These are phyloP conservation scores for Nasonovia ribisnigri DNA, from an alignment of 2,888 invertebrate genomes.

Conservation along the genomic window DNA sequence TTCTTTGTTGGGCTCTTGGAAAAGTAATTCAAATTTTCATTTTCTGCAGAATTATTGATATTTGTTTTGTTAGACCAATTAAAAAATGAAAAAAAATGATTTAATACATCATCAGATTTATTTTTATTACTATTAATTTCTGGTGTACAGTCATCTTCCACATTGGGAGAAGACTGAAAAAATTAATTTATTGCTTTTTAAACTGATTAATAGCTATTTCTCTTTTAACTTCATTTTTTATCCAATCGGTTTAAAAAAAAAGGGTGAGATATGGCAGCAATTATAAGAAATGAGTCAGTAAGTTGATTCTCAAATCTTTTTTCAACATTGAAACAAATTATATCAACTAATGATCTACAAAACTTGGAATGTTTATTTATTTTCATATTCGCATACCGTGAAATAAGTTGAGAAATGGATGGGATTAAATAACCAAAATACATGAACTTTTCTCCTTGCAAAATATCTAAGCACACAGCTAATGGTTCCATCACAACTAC, in stretches of 20 bases:
- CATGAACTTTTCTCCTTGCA: neutral
- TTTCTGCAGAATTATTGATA: neutral
- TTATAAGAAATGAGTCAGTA: neutral
- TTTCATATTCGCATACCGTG: neutral
- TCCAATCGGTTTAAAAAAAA: neutral
- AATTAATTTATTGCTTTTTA: neutral
- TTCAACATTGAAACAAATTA: neutral
- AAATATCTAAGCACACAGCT: constrained; percentile 8
- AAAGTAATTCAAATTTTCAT: neutral
- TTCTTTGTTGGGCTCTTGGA: neutral
- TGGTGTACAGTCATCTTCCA: neutral
- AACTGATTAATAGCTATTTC: neutral
- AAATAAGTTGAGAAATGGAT: neutral
- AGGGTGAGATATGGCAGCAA: neutral
- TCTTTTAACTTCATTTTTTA: neutral
- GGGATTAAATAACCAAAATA: constrained; percentile 13
- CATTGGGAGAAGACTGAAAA: neutral
- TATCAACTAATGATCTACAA: neutral
- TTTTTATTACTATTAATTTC: neutral
- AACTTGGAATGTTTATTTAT: neutral
- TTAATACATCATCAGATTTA: neutral
- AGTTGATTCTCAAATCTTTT: neutral
- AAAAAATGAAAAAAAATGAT: neutral
- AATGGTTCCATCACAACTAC: neutral
- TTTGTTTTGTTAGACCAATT: neutral